Evolutionary conservation across 2,797 vertebrate species (phyloP).

Genomic region (Artibeus jamaicensis): DNA sequence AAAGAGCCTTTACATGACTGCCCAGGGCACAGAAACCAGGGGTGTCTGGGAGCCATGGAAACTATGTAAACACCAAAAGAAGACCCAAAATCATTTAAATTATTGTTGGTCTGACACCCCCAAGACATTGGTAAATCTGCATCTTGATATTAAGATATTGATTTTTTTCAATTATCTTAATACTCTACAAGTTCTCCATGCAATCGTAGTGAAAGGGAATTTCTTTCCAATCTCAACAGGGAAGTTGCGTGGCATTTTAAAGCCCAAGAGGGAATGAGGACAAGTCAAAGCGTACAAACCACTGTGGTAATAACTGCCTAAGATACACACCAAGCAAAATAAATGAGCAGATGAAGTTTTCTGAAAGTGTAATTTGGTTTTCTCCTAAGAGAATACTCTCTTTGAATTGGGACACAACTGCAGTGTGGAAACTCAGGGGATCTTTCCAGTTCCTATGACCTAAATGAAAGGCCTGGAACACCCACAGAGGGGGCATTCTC

Average conservation of each 20-base stretch:
- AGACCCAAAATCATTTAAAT: not conserved
- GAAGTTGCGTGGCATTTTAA: slow-evolving; percentile 20
- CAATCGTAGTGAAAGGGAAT: not conserved
- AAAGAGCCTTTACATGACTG: slow-evolving; percentile 53
- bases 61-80: not conserved
- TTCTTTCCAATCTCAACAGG: not conserved
- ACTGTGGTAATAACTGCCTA: not conserved
- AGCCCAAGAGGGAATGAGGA: slow-evolving; percentile 28
- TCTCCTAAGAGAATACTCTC: slow-evolving; percentile 21
- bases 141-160: not conserved
- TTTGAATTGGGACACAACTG: not conserved
- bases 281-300: not conserved
- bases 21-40: not conserved
- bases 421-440: not conserved
- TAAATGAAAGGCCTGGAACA: not conserved
- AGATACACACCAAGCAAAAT: slow-evolving; percentile 59
- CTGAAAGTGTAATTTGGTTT: slow-evolving; percentile 50
- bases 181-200: not conserved
- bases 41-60: slow-evolving; percentile 7
- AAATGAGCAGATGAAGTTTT: slow-evolving; percentile 52
- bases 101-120: slow-evolving; percentile 31
- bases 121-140: slow-evolving; percentile 28
- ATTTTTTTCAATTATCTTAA: slow-evolving; percentile 19
- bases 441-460: slow-evolving; percentile 12
- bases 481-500: not conserved